These are phyloP conservation scores for Clarias fuscus DNA, from an alignment of 2,797 vertebrate genomes.

Conservation along the genomic window DNA sequence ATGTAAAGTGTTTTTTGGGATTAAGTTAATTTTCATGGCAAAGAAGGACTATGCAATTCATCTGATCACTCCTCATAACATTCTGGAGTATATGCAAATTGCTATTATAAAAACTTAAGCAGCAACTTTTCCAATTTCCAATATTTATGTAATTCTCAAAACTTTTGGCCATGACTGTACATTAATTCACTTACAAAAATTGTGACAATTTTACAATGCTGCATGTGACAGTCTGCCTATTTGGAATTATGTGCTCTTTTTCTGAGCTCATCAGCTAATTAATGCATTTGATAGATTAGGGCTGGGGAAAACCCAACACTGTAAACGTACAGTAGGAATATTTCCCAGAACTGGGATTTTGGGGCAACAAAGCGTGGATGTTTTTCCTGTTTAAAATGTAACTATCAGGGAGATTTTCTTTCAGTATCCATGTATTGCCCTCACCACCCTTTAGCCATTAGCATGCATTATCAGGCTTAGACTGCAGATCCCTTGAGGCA, in stretches of 20 bases:
- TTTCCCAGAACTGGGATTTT: not conserved
- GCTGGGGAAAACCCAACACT: not conserved
- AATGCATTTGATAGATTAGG: not conserved
- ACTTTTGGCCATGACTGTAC: too few species aligned
- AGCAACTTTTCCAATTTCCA: too few species aligned
- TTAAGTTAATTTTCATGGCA: too few species aligned
- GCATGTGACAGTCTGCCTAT: not conserved
- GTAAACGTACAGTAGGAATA: not conserved
- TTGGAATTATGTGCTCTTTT: not conserved
- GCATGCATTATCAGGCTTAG: constrained; percentile 28
- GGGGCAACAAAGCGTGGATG: not conserved
- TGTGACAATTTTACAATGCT: not conserved
- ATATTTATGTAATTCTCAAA: too few species aligned
- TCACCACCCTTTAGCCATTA: constrained; percentile 9
- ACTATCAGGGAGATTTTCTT: not conserved
- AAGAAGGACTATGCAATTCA: too few species aligned
- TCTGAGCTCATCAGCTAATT: too few species aligned
- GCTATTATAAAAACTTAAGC: too few species aligned
- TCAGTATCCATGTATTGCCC: constrained; percentile 8
- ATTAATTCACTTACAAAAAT: not conserved
- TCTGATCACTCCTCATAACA: too few species aligned
- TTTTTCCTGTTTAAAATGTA: not conserved
- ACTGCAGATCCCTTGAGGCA: constrained; percentile 33
- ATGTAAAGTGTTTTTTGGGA: too few species aligned
- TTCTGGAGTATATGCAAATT: too few species aligned